These are phyloP conservation scores for Taeniopygia guttata DNA, from an alignment of 2,797 vertebrate species.

Conservation along the genomic window DNA sequence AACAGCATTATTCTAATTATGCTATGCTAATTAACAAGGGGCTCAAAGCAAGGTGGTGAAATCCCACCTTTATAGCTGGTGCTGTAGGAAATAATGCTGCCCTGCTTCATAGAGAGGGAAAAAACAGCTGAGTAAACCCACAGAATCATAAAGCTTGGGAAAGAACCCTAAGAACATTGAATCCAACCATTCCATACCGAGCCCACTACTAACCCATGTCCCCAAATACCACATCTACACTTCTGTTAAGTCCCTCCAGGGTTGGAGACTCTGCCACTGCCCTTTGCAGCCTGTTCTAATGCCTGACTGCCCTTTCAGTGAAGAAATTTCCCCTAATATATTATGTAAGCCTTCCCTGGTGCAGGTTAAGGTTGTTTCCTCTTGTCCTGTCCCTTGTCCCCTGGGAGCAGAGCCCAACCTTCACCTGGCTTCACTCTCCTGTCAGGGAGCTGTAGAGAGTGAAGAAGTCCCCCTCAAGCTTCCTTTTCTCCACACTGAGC, in stretches of 20 bases:
- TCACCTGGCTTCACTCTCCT: neutral
- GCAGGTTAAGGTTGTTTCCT: neutral
- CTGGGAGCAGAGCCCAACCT: neutral
- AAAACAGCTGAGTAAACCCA: neutral
- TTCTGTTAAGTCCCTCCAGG: neutral
- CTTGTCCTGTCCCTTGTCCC: neutral
- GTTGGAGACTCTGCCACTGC: neutral
- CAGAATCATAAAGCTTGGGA: neutral
- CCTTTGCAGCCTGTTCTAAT: neutral
- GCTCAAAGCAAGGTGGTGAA: neutral
- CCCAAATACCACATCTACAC: neutral
- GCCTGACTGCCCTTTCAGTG: neutral
- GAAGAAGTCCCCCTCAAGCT: neutral
- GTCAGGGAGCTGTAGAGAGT: neutral
- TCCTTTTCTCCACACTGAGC: neutral
- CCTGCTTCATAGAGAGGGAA: neutral
- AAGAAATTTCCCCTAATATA: neutral
- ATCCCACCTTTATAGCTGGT: neutral
- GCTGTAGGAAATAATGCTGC: neutral
- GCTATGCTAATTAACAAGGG: accelerated
- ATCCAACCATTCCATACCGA: neutral
- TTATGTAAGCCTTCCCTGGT: neutral
- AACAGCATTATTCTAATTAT: neutral
- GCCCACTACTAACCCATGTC: neutral
- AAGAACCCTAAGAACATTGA: neutral